Percentiles rank a stretch among this genome's conserved stretches.
Evolutionary conservation across 2,797 vertebrate species (phyloP).

Genomic region (Benthosema pterotum): DNA sequence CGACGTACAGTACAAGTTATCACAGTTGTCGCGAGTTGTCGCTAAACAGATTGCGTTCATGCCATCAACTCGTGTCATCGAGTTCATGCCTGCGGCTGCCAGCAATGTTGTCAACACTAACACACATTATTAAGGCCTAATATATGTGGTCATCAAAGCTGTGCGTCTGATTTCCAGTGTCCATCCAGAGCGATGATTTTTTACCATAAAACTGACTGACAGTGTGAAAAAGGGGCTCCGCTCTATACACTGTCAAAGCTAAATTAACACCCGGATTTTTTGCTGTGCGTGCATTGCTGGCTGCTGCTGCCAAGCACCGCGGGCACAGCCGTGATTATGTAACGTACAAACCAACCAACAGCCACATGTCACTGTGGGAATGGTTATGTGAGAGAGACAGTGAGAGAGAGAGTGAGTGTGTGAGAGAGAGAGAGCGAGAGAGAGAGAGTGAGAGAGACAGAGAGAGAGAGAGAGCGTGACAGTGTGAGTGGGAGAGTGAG

Average conservation of each 20-base stretch:
- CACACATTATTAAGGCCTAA: background rate
- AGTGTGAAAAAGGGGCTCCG: too few relatives aligned
- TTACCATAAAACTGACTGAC: too few relatives aligned
- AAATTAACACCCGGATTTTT: too few relatives aligned
- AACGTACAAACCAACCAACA: conserved; percentile 36
- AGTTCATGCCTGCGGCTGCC: background rate
- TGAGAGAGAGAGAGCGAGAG: conserved; percentile 6
- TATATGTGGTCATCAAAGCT: conserved; percentile 21
- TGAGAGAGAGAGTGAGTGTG: background rate
- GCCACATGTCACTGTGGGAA: conserved; percentile 67
- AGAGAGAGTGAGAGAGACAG: background rate
- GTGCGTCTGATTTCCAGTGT: conserved; percentile 35
- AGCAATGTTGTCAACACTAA: conserved; percentile 37
- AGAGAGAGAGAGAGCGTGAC: background rate
- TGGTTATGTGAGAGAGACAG: conserved; percentile 21
- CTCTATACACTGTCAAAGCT: too few relatives aligned
- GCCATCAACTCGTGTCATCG: too few relatives aligned
- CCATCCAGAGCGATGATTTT: conserved; percentile 6
- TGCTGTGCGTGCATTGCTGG: background rate
- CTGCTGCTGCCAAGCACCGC: conserved; percentile 14
- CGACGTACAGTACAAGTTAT: too few relatives aligned
- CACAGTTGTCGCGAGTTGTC: too few relatives aligned
- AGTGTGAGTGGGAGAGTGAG: background rate
- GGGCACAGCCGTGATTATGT: conserved; percentile 47
- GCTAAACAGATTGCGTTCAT: too few relatives aligned